Evolutionary conservation across 2,888 invertebrate genomes (phyloP), one percentile per base, ranked within the genome.

Genomic region (Chironomus riparius): DNA sequence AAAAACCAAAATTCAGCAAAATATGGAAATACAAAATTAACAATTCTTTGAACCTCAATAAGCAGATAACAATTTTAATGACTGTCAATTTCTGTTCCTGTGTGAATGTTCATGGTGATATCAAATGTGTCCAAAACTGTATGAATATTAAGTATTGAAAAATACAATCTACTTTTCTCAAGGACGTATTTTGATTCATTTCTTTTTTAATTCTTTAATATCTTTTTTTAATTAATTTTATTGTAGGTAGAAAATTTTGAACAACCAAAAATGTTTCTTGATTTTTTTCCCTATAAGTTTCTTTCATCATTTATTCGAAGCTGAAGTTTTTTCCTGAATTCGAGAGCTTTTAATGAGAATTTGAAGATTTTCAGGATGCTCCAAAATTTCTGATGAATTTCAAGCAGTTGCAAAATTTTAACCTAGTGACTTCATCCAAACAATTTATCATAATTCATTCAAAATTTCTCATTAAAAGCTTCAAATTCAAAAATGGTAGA

Each of bases 181-280:
- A 74, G 74, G 74, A 74, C 74, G 74, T 68, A 47, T 74, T 74
- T 65, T 74, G 65, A 68, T 74, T 74, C 15, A 22, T 68, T 62
- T 15, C 56, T n/a, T 68, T 68, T 0, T 68, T 18, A 56, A 56
- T 18, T 4, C 6, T 56, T 56, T 15, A 15, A 56, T 18, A n/a
- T n/a, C n/a, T n/a, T 56, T 15, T 56, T 56, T 56, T 15, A 1
- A 18, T 15, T 15, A n/a, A 56, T 56, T 38, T 38, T 38, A 38
- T 38, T 38, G 38, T 38, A 38, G 38, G 38, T 38, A 38, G 56
- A 56, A 56, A 56, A 56, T 15, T 56, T 56, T 56, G 15, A 56
- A 18, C 15, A 56, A 15, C 18, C 56, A 56, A 56, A 56, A 56
- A 18, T 56, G 15, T 18, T 18, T 56, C 18, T 15, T 15, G 18